These are phyloP conservation scores for Dexiosoma caninum DNA, from an alignment of 2,888 invertebrate genomes.

Conservation along the genomic window DNA sequence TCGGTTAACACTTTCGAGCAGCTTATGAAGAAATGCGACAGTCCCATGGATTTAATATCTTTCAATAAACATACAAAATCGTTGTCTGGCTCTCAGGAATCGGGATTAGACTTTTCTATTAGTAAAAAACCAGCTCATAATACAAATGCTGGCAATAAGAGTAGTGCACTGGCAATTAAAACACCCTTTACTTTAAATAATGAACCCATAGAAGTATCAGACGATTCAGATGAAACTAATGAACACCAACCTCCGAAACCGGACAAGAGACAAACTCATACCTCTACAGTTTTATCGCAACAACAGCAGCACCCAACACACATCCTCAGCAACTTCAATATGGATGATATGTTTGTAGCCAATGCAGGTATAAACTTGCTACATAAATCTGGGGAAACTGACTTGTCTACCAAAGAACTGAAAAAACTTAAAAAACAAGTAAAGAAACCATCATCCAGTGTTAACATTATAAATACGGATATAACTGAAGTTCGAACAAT, in stretches of 20 bases:
- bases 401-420: slow-evolving; percentile 44
- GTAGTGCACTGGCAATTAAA: slow-evolving; percentile 26
- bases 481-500: slow-evolving; percentile 24
- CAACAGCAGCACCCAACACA: background rate
- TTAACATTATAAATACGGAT: slow-evolving; percentile 35
- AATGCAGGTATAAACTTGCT: slow-evolving; percentile 12
- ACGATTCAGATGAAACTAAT: slow-evolving; percentile 70
- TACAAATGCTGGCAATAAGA: background rate
- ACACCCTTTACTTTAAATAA: slow-evolving; percentile 68
- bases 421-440: slow-evolving; percentile 59
- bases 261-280: background rate
- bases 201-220: slow-evolving; percentile 74
- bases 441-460: slow-evolving; percentile 37
- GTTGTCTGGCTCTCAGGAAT: slow-evolving; percentile 14
- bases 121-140: slow-evolving; percentile 43
- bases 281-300: background rate
- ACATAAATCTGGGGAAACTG: slow-evolving; percentile 29
- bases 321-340: slow-evolving; percentile 33
- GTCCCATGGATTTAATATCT: slow-evolving; percentile 42
- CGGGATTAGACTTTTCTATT: slow-evolving; percentile 49
- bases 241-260: slow-evolving; percentile 18
- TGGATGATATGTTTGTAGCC: slow-evolving; percentile 62
- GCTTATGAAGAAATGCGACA: slow-evolving; percentile 55
- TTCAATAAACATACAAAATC: slow-evolving; percentile 42
- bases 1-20: slow-evolving; percentile 56